Percentiles rank a stretch among this genome's conserved stretches.
These are phyloP conservation scores for Aporrectodea caliginosa DNA, from an alignment of 1,140 invertebrate genomes.

Conservation along the genomic window DNA sequence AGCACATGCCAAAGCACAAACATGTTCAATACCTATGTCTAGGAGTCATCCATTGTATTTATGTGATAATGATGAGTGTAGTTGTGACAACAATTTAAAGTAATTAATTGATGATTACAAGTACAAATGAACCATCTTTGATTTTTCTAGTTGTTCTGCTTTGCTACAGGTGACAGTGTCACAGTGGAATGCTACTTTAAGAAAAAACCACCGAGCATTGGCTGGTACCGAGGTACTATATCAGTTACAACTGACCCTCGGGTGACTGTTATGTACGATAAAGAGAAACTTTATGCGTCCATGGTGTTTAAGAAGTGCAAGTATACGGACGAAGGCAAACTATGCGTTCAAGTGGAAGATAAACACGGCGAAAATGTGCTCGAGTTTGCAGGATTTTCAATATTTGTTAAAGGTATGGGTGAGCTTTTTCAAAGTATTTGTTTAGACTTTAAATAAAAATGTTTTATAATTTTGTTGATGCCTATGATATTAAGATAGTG, in stretches of 20 bases:
- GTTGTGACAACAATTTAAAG: neutral
- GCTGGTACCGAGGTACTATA: conserved; percentile 31
- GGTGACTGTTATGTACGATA: conserved; percentile 60
- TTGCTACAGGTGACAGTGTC: conserved; percentile 44
- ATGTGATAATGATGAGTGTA: neutral
- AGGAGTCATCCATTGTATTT: neutral
- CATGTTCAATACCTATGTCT: neutral
- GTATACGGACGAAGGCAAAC: conserved; percentile 94
- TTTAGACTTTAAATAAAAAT: no score
- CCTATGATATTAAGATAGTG: no score
- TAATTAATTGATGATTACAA: neutral
- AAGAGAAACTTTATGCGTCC: conserved; percentile 81
- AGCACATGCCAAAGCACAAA: no score
- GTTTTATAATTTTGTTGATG: no score
- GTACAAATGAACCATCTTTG: no score
- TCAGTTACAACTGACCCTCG: conserved; percentile 41
- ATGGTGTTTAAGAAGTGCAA: conserved; percentile 93
- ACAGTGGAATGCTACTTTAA: conserved; percentile 43
- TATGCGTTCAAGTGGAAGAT: conserved; percentile 78
- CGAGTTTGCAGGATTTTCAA: conserved; percentile 75
- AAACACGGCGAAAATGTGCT: conserved; percentile 83
- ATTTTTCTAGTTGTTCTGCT: no score
- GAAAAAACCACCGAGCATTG: conserved; percentile 27
- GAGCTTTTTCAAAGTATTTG: no score
- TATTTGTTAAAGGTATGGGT: conserved; percentile 97